Conservation (phyloP, 2,797 vertebrate genomes). For the Gambelia wislizenii region DNA sequence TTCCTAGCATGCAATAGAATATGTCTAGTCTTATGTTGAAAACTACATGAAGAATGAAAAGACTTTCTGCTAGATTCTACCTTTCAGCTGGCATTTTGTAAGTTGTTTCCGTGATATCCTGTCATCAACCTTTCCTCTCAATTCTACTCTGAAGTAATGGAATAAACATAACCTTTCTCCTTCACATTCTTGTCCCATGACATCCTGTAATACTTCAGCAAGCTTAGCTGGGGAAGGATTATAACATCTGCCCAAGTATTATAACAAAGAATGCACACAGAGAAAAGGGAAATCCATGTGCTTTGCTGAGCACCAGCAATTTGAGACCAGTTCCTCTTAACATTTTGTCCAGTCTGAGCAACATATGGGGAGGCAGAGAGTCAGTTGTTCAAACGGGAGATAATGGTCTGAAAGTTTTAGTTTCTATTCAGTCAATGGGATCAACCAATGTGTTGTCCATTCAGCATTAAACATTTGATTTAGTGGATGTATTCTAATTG, state of each 20-base stretch:
- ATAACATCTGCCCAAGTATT: background rate
- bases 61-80: background rate
- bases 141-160: background rate
- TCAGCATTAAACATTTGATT: no score
- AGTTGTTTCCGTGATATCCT: background rate
- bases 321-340: no score
- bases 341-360: background rate
- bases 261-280: background rate
- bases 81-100: background rate
- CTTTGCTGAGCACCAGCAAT: no score
- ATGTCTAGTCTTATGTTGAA: background rate
- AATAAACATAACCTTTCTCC: slow-evolving; percentile 3
- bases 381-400: background rate
- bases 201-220: background rate
- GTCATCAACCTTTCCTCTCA: background rate
- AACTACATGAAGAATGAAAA: background rate
- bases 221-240: background rate
- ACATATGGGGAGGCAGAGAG: background rate
- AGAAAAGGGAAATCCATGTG: background rate
- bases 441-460: no score
- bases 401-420: background rate
- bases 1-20: background rate
- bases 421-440: no score
- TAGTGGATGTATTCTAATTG: background rate
- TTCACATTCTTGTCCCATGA: background rate